These are phyloP conservation scores for Poeciliopsis presidionis DNA, from an alignment of 2,797 vertebrate species.

Conservation along the genomic window DNA sequence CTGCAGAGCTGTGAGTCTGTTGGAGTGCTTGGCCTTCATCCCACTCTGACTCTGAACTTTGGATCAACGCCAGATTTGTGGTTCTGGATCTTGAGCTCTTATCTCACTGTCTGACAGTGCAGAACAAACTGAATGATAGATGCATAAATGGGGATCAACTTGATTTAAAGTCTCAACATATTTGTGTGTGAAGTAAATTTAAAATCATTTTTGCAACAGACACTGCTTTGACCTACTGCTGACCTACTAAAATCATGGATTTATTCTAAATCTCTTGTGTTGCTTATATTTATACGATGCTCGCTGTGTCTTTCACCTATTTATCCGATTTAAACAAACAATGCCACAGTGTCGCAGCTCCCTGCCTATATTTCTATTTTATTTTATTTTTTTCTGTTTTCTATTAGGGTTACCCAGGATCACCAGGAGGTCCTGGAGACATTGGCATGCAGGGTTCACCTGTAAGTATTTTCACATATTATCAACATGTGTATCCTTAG, in stretches of 20 bases:
- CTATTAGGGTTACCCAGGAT: slow-evolving; percentile 90
- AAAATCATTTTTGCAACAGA: slow-evolving; percentile 22
- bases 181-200: neutral
- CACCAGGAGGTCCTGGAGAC: slow-evolving; percentile 87
- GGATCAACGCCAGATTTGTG: slow-evolving; percentile 42
- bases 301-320: neutral
- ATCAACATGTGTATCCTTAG: neutral
- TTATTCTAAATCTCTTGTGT: neutral
- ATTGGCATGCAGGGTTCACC: slow-evolving; percentile 86
- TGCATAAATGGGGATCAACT: slow-evolving; percentile 45
- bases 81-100: slow-evolving; percentile 49
- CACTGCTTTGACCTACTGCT: neutral
- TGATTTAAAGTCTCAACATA: slow-evolving; percentile 3
- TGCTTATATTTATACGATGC: neutral
- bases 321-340: neutral
- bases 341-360: slow-evolving; percentile 8
- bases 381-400: slow-evolving; percentile 36
- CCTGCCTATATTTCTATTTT: slow-evolving; percentile 5
- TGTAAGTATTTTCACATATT: slow-evolving; percentile 77
- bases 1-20: slow-evolving; percentile 15
- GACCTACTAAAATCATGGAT: neutral
- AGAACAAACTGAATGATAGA: slow-evolving; percentile 36
- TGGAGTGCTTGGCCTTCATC: slow-evolving; percentile 19
- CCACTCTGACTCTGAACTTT: slow-evolving; percentile 34
- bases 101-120: slow-evolving; percentile 47